Evolutionary conservation across 1,140 invertebrate species (phyloP), one percentile per base, ranked within the genome.

Genomic region (Ganaspis sp.): DNA sequence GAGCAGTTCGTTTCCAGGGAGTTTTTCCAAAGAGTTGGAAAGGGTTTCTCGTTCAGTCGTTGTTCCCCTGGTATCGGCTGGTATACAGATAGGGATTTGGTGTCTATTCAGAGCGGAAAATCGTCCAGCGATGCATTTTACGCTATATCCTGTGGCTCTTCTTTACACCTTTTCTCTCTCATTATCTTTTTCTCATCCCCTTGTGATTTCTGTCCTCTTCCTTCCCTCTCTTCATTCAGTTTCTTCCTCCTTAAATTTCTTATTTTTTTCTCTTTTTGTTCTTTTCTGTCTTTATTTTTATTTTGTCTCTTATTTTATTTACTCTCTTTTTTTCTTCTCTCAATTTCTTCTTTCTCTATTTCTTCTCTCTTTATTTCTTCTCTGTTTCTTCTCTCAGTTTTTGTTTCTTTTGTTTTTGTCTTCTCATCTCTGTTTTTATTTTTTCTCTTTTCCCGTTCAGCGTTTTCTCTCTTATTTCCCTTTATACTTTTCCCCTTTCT

Each of bases 101-200:
- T 23, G 23, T 64, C 54, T 17, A 58, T 83, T 74, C 80, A 80
- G 79, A 82, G 84, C 84, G 81, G 83, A 83, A 87, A 87, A 86
- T 87, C 84, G 80, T 77, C 81, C 81, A 76, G 75, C 82, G 78
- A 45, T 86, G 83, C 83, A 84, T 85, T 86, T 76, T 78, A 70
- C 34, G 64, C 58, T 64, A 38, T n/a, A n/a, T 23, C 19, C 53
- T 69, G 15, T 29, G 29, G 4, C 9, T 9, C 17, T 23, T 26
- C 40, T 69, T 71, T 11, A 54, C 49, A 49, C 53, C 74, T 45
- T 75, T 37, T 53, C 34, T 37, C n/a, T 53, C 23, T 58, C 45
- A 58, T 71, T 58, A 26, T 49, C 69, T 69, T 38, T 49, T 49
- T n/a, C 8, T 49, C 45, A 49, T 49, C 49, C 53, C 19, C 34